Conservation (phyloP, 1,140 invertebrate species). For the Popillia japonica region DNA sequence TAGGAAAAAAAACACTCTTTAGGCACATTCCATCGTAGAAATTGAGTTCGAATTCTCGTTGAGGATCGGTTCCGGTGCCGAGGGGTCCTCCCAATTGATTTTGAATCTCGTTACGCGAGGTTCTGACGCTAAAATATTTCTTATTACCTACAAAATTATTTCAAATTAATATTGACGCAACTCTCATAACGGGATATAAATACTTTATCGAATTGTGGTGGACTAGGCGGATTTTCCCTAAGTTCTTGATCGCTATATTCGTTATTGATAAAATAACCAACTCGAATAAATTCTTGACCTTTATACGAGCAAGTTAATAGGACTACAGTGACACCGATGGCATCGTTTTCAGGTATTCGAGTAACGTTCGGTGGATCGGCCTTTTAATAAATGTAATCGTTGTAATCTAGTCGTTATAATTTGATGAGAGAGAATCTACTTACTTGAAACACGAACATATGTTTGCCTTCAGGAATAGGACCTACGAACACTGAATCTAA, state of each 20-base stretch:
- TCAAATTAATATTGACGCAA: too few species aligned
- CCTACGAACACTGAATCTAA: constrained; percentile 97
- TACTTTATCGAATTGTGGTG: constrained; percentile 93
- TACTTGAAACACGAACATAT: constrained; percentile 92
- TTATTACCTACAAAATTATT: constrained; percentile 61
- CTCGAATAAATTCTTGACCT: constrained; percentile 93
- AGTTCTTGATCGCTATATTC: constrained; percentile 95
- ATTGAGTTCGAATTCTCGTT: constrained; percentile 60
- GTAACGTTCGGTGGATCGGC: constrained; percentile 94
- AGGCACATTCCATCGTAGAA: constrained; percentile 58
- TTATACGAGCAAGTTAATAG: constrained; percentile 94
- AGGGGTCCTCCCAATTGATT: constrained; percentile 93
- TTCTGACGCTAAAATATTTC: constrained; percentile 94
- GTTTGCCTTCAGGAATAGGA: constrained; percentile 95
- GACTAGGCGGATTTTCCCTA: constrained; percentile 91
- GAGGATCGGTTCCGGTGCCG: constrained; percentile 48
- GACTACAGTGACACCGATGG: constrained; percentile 96
- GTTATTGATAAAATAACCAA: constrained; percentile 99
- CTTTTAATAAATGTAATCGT: constrained; percentile 64
- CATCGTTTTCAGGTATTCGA: constrained; percentile 94
- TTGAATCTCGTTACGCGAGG: constrained; percentile 96
- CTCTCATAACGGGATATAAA: too few species aligned
- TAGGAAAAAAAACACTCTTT: not conserved
- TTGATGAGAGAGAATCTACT: not conserved
- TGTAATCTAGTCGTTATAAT: not conserved